A percentile compares a stretch with the other conserved stretches of the same genome.
phyloP scores from a whole-genome alignment of 2,113 vertebrate genomes.

The Origma solitaria region DNA sequence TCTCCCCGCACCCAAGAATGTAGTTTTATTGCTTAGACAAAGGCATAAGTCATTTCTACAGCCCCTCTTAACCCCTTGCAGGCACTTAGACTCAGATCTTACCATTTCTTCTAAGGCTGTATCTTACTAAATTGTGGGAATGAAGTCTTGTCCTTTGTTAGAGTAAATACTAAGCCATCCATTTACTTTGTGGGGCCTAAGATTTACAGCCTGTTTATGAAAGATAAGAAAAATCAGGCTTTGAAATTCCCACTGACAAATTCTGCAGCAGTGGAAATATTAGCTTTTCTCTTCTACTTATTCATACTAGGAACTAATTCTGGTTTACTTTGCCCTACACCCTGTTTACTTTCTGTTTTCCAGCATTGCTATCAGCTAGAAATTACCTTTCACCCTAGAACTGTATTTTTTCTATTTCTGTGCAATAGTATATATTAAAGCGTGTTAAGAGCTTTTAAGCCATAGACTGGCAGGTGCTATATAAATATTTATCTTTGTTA shows the following conservation, averaged over 20 bases:
- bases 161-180: background rate
- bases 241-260: background rate
- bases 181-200: background rate
- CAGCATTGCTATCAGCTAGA: background rate
- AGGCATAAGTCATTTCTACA: slow-evolving; percentile 36
- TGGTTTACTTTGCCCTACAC: background rate
- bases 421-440: background rate
- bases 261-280: background rate
- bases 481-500: slow-evolving; percentile 44
- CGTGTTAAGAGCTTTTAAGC: background rate
- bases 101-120: background rate
- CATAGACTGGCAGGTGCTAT: slow-evolving; percentile 7
- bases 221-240: slow-evolving; percentile 16
- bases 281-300: background rate
- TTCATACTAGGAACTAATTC: background rate
- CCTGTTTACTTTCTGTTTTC: slow-evolving; percentile 1
- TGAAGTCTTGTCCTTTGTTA: background rate
- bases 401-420: background rate
- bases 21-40: slow-evolving; percentile 18
- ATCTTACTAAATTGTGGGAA: background rate
- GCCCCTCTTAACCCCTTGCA: background rate
- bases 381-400: slow-evolving; percentile 3
- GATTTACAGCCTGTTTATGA: slow-evolving; percentile 1
- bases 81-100: background rate
- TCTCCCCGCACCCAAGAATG: background rate